Conservation (phyloP, 2,797 vertebrate genomes). For the Avahi laniger region DNA sequence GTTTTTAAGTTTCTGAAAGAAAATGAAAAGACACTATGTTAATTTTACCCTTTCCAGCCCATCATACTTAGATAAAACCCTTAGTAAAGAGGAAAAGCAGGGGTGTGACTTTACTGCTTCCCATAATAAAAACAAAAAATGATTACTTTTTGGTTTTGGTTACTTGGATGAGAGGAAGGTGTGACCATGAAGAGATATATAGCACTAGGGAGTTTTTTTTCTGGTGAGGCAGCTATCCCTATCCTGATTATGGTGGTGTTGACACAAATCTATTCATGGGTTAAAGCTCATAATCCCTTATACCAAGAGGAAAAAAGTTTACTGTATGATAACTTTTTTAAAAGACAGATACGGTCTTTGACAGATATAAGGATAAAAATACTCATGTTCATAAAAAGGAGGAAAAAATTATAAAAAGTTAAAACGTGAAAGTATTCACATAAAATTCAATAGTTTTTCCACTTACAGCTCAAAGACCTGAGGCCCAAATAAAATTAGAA, state of each 20-base stretch:
- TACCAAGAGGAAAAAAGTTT: background rate
- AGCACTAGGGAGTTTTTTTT: background rate
- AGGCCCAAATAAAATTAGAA: background rate
- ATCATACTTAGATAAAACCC: background rate
- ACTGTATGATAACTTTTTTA: background rate
- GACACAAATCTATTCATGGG: background rate
- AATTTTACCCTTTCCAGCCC: background rate
- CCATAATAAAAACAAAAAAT: background rate
- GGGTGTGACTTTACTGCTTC: background rate
- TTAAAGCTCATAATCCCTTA: background rate
- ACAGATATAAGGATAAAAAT: background rate
- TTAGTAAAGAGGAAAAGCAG: background rate
- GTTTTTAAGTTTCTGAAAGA: background rate
- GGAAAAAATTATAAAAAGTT: background rate
- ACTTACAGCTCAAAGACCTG: background rate
- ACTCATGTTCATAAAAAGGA: background rate
- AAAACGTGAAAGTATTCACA: background rate
- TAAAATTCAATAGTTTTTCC: slow-evolving; percentile 4
- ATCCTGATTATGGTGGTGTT: background rate
- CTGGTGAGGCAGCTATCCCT: background rate
- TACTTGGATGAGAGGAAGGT: background rate
- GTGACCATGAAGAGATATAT: background rate
- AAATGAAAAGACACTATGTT: background rate
- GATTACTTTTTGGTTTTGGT: background rate
- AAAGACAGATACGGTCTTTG: background rate